Evolutionary conservation across 2,797 vertebrate species (phyloP).

Genomic region (Takifugu ocellatus): DNA sequence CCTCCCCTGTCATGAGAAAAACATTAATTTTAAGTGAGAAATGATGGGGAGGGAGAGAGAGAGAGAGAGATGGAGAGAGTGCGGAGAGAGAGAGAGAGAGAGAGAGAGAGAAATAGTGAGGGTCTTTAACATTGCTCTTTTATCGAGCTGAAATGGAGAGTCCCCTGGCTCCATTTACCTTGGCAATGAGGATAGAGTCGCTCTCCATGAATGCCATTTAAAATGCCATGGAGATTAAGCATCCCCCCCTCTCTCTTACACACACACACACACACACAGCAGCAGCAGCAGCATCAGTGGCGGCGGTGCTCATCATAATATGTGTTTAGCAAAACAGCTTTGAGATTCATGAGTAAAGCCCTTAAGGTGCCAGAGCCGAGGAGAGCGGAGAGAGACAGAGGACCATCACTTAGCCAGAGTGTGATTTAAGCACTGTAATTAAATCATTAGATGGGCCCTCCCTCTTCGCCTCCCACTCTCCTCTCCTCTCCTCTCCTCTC

Average conservation of each 20-base stretch:
- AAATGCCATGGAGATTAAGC: constrained; percentile 79
- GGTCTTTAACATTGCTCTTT: constrained; percentile 86
- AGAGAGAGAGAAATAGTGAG: constrained; percentile 51
- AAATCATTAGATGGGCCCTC: constrained; percentile 92
- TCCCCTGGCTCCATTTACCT: constrained; percentile 98
- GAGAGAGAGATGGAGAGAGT: constrained; percentile 18
- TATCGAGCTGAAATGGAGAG: constrained; percentile 96
- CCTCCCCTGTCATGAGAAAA: constrained; percentile 77
- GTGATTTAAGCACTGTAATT: constrained; percentile 99
- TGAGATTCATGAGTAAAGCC: constrained; percentile 85
- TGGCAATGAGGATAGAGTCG: constrained; percentile 96
- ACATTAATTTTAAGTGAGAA: constrained; percentile 78
- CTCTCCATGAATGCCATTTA: constrained; percentile 95
- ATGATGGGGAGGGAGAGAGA: constrained; percentile 40
- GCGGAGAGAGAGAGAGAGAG: constrained; percentile 28
- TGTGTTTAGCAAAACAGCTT: constrained; percentile 96
- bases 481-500: constrained; percentile 10
- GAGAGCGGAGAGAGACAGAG: constrained; percentile 58
- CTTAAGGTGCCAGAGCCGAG: constrained; percentile 61
- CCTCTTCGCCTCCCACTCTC: constrained; percentile 24
- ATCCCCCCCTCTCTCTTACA: constrained; percentile 62
- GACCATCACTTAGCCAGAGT: constrained; percentile 85
- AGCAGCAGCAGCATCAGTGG: constrained; percentile 8
- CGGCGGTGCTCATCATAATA: constrained; percentile 87
- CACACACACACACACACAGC: constrained; percentile 15